Percentiles rank a stretch among this genome's conserved stretches.
These are phyloP conservation scores for Amblyornis subalaris DNA, from an alignment of 2,113 vertebrate genomes.

Conservation along the genomic window DNA sequence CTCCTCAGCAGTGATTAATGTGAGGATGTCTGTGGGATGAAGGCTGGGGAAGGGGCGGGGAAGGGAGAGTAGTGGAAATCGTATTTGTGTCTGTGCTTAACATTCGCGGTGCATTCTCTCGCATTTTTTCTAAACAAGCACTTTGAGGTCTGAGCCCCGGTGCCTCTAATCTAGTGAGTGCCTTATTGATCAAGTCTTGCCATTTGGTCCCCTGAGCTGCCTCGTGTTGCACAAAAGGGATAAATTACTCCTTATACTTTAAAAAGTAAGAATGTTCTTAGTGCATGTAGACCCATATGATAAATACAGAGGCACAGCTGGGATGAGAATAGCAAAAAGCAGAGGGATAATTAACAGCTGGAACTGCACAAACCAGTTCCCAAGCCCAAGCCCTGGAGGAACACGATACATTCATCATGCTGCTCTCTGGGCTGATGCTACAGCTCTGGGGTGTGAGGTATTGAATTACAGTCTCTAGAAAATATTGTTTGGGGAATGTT, in stretches of 20 bases:
- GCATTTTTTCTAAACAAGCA: background rate
- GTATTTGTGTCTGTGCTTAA: background rate
- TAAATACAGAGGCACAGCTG: background rate
- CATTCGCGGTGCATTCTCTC: background rate
- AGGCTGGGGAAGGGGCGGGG: background rate
- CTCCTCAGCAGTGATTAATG: background rate
- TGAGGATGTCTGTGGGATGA: background rate
- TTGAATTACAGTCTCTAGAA: constrained; percentile 30
- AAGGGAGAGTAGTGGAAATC: background rate
- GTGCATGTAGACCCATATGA: background rate
- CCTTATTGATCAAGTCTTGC: constrained; percentile 51
- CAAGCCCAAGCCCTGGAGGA: background rate
- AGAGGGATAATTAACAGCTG: constrained; percentile 53
- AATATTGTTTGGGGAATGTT: constrained; percentile 41
- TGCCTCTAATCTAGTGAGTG: background rate
- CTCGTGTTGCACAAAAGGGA: background rate
- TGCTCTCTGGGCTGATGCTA: background rate
- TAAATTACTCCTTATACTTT: background rate
- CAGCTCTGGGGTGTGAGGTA: background rate
- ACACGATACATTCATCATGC: background rate
- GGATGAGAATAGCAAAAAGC: background rate
- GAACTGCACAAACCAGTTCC: background rate
- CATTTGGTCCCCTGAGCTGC: constrained; percentile 1
- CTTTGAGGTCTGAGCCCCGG: background rate
- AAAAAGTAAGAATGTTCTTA: background rate